Evolutionary conservation across 2,888 invertebrate genomes (phyloP), one percentile per base, ranked within the genome.

Genomic region (Diplazon laetatorius): DNA sequence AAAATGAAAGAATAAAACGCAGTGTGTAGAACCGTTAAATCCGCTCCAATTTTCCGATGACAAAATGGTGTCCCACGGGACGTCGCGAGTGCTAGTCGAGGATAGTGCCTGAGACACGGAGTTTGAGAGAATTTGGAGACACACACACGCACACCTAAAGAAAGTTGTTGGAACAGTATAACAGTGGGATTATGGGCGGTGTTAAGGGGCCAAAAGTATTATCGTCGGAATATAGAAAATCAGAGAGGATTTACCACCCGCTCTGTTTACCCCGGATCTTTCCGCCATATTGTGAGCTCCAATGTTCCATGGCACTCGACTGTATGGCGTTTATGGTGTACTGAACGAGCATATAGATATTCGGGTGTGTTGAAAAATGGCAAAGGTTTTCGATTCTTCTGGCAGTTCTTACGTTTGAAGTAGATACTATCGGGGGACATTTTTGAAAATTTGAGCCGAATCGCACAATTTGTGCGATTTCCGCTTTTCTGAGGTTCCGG

Each of bases 41-140:
- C 88, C 89, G 88, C 88, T 88, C 86, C 86, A 87, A 90, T 89
- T 89, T 88, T 87, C 84, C 79, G 79, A 72, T 9, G 16, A 30
- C 12, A 12, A 12, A 25, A 62, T 74, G 55, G 55, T 20, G 22
- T 62, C 18, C 42, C 20, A 16, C 70, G 76, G 48, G 71, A 65
- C 76, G 44, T 30, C 12, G 16, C 44, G 63, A 57, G 50, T 50
- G 59, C 71, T 71, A 72, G 25, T 57, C 55, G 35, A 14, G 37
- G 42, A 82, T 83, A 80, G 82, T 81, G 82, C 83, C 80, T 83
- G 44, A 63, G 52, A 50, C 68, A 60, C 75, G 50, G n/a, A 46
- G 46, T 75, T 55, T 46, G 48, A 68, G 30, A 65, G 39, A 55
- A 55, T 75, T 71, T 18, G 46, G 10, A 60, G 79, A 74, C 72